Base-by-base conservation (phyloP, 1,140 invertebrate species). In the Listronotus oregonensis region DNA sequence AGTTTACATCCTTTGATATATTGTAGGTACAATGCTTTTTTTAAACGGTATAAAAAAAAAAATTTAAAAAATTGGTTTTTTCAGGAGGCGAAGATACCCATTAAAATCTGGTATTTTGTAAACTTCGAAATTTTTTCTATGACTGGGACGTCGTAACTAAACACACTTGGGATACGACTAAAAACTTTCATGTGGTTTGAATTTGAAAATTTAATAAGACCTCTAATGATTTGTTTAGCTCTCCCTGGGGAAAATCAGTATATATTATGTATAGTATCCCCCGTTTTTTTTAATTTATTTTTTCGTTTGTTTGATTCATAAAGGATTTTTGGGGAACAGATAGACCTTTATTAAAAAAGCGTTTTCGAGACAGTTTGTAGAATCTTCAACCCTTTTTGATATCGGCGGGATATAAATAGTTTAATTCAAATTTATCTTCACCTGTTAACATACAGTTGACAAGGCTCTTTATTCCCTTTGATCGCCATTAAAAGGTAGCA, bases 111-210 rank as follows among this genome's bases (percentile, higher is more conserved):
- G 31, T 58, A 65, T n/a, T 56, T 21, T 59, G 57, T 15, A 75
- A 55, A 21, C 21, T 5, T 64, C 17, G 31, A 64, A 64, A 75
- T 59, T 44, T 71, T 40, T 14, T 27, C 15, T 10, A 63, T 50
- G 9, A 68, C 55, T 4, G 17, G 9, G n/a, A 9, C 18, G 9
- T 39, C 40, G 11, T 69, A 43, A 0, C 56, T 17, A 43, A 69
- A 72, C 4, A 11, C 10, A 2, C 42, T 64, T 1, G 70, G 31
- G 73, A 66, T 10, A 73, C 55, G 12, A 73, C 42, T 9, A 73
- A 31, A 49, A 73, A 73, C 17, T 69, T 67, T 11, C 73, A 40
- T 73, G 73, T 0, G 73, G 70, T 75, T 64, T 66, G n/a, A n/a
- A 61, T 27, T 10, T 54, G 18, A 6, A 50, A 10, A 5, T 52